Evolutionary conservation across 1,140 invertebrate genomes (phyloP).

Genomic region (Drosophila sulfurigaster): DNA sequence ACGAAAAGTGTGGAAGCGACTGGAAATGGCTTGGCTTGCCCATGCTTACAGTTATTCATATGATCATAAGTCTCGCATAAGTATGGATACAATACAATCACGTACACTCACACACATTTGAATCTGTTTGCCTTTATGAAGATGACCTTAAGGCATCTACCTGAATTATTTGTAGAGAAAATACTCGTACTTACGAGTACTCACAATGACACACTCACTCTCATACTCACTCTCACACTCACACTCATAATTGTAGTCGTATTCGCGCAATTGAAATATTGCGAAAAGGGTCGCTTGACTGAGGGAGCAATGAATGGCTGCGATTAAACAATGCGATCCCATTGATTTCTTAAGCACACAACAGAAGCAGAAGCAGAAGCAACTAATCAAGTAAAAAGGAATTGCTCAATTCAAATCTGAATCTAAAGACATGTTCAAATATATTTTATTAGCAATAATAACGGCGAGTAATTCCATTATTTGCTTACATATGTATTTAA

Average conservation of each 20-base stretch:
- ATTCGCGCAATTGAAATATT: background rate
- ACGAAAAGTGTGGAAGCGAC: conserved; percentile 33
- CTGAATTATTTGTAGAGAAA: conserved; percentile 23
- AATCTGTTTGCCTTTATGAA: conserved; percentile 19
- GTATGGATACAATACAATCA: background rate
- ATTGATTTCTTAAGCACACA: background rate
- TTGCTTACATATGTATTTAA: too few relatives aligned
- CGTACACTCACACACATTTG: conserved; percentile 19
- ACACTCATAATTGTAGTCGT: background rate
- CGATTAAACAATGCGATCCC: background rate
- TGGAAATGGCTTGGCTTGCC: conserved; percentile 27
- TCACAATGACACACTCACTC: background rate
- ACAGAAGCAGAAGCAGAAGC: too few relatives aligned
- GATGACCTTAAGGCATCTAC: conserved; percentile 36
- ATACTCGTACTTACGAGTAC: background rate
- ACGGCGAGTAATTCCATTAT: too few relatives aligned
- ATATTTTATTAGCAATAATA: too few relatives aligned
- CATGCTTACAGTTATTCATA: conserved; percentile 52
- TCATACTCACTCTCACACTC: background rate
- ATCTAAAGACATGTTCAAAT: too few relatives aligned
- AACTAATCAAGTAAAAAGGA: background rate
- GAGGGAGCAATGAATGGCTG: background rate
- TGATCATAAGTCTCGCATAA: conserved; percentile 25
- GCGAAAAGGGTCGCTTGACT: background rate
- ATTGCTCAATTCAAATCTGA: too few relatives aligned